Percentiles rank a stretch among this genome's conserved stretches.
Conservation (phyloP, 2,797 vertebrate species). For the Enteromius viviparus region DNA sequence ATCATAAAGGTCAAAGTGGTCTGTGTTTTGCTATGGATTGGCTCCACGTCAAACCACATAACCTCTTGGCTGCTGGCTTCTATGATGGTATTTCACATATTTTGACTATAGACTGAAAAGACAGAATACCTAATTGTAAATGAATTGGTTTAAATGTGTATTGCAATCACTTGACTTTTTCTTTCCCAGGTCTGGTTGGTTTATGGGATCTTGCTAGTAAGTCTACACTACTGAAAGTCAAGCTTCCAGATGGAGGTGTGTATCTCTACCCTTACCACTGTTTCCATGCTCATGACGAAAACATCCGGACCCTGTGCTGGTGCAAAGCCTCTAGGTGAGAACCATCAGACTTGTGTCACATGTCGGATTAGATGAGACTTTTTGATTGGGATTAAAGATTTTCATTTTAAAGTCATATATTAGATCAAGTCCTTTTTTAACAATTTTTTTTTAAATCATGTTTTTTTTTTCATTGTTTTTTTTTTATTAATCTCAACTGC, state of each 20-base stretch:
- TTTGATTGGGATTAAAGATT: background rate
- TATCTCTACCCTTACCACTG: slow-evolving; percentile 86
- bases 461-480: too few relatives aligned
- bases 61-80: slow-evolving; percentile 89
- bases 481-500: too few relatives aligned
- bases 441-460: too few relatives aligned
- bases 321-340: slow-evolving; percentile 89
- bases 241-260: slow-evolving; percentile 74
- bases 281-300: slow-evolving; percentile 87
- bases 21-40: slow-evolving; percentile 91
- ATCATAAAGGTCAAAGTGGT: slow-evolving; percentile 75
- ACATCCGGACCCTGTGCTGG: slow-evolving; percentile 86
- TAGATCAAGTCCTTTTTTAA: too few relatives aligned
- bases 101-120: background rate
- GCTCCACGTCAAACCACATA: slow-evolving; percentile 88
- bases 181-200: slow-evolving; percentile 82
- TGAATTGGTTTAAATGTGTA: background rate
- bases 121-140: background rate
- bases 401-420: too few relatives aligned
- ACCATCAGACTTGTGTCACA: too few relatives aligned
- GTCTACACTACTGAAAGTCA: slow-evolving; percentile 83
- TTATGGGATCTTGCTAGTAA: slow-evolving; percentile 88
- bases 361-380: background rate
- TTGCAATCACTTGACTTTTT: background rate
- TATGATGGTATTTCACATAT: slow-evolving; percentile 82